Evolutionary conservation across 1,140 invertebrate genomes (phyloP), one percentile per base, ranked within the genome.

Genomic region (Drosophila virilis): DNA sequence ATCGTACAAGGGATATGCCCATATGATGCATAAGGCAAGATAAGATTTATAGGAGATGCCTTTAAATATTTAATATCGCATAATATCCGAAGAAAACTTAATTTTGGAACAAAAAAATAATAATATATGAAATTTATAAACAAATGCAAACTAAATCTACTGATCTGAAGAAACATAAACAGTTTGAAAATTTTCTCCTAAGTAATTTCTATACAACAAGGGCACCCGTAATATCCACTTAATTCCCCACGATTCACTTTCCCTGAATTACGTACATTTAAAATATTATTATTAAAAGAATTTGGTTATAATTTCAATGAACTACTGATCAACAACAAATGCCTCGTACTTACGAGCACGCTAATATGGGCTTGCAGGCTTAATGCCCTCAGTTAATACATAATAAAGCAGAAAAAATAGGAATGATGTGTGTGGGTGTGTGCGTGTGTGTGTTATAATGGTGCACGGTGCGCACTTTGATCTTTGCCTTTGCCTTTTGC

Each of bases 391-490:
- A 66, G 38, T 59, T 6, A 66, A 22, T 43, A 9, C 10, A 35
- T 37, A 73, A 54, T 28, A 17, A 13, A 51, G 8, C 40, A 37
- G n/a, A 37, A 43, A 65, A 65, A 37, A 42, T 2, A 15, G 5
- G 8, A 10, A 8, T 7, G 6, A n/a, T 55, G 35, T 8, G 2
- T 35, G 28, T 57, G 12, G 48, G 54, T 68, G 42, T 65, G 35
- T 12, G n/a, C 5, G 32, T 59, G 58, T 52, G 61, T 33, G 38
- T 58, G 48, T 43, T 48, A 55, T 48, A 50, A 28, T 67, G 46
- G 54, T 70, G 64, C 69, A 69, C 70, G 72, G 40, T 76, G 43
- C 54, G 62, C 64, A 76, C 82, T 86, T 86, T 86, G 82, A 86
- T 86, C 82, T 86, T 79, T 79, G 78, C 50, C n/a, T 50, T 37